A percentile compares a stretch with the other conserved stretches of the same genome.
Evolutionary conservation across 2,888 invertebrate species (phyloP).

Genomic region (Spilosoma lubricipeda): DNA sequence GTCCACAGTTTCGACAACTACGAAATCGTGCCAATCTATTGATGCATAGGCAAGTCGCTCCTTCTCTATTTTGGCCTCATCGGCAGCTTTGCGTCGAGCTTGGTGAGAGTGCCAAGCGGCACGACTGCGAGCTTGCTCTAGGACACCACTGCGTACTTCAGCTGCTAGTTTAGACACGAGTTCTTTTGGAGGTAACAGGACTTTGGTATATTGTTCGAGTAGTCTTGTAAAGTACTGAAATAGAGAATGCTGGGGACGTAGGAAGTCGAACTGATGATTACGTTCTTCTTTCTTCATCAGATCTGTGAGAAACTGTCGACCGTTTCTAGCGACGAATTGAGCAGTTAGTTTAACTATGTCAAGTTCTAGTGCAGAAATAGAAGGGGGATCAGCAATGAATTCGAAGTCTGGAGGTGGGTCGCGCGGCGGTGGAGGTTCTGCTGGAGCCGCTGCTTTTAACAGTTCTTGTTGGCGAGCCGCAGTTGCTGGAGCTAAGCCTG

Average conservation of each 20-base stretch:
- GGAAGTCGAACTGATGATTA: slow-evolving; percentile 99
- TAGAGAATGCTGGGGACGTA: slow-evolving; percentile 98
- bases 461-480: slow-evolving; percentile 96
- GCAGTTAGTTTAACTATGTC: slow-evolving; percentile 99
- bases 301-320: slow-evolving; percentile 98
- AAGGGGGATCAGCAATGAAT: slow-evolving; percentile 98
- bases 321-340: slow-evolving; percentile 99
- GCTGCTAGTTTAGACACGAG: slow-evolving; percentile 91
- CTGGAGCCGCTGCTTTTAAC: slow-evolving; percentile 93
- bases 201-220: slow-evolving; percentile 99
- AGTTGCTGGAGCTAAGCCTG: slow-evolving; percentile 90
- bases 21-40: slow-evolving; percentile 99
- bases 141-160: slow-evolving; percentile 89
- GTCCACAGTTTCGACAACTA: slow-evolving; percentile 99
- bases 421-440: slow-evolving; percentile 95
- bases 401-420: slow-evolving; percentile 97
- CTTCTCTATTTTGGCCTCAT: slow-evolving; percentile 97
- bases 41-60: slow-evolving; percentile 98
- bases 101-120: slow-evolving; percentile 99
- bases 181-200: slow-evolving; percentile 98
- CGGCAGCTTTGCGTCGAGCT: slow-evolving; percentile 95
- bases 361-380: slow-evolving; percentile 98
- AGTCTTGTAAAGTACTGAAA: slow-evolving; percentile 99
- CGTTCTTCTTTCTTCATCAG: slow-evolving; percentile 99
- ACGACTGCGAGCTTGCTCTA: slow-evolving; percentile 97